Evolutionary conservation across 2,888 invertebrate species (phyloP), one percentile per base, ranked within the genome.

Genomic region (Drosophila mettleri): DNA sequence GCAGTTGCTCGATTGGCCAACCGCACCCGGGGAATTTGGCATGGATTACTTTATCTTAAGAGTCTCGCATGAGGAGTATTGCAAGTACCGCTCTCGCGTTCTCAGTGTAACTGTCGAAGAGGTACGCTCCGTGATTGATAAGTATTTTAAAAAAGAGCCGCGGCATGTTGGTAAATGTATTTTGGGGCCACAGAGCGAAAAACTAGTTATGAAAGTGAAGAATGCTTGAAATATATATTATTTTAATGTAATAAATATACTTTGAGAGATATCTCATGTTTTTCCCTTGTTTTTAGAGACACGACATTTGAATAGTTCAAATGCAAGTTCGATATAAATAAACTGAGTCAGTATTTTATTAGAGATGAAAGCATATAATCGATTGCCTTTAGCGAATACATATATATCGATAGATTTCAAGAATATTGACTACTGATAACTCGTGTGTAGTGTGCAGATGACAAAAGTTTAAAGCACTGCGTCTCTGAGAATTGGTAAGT

Each of bases 1-100:
- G 73, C 97, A 98, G 91, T 94, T 95, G 77, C 94, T 98, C 80
- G 98, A 98, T 91, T 95, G 96, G 31, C 98, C 98, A 0, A 93
- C 96, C 0, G 94, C 97, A 0, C 98, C 98, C 8, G 96, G 96
- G 51, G 94, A 94, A 91, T 95, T 96, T 86, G 98, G 98, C 0
- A 93, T 95, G 55, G 94, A 95, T 60, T 93, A 95, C 70, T 98
- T 98, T 91, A 90, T 95, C 0, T 94, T 95, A 61, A 95, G 95
- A n/a, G 92, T 98, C 6, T 95, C 95, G 0, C 95, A 97, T 74
- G 96, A 97, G 55, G 94, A 96, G 88, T 94, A 96, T 91, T 95
- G 96, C 88, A 93, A 94, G 33, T 96, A 97, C 83, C 93, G 98
- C 53, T 94, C 95, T 54, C 93, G 94, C 39, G 93, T 98, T 43